Conservation (phyloP, 2,888 invertebrate genomes). For the Synanthedon vespiformis region DNA sequence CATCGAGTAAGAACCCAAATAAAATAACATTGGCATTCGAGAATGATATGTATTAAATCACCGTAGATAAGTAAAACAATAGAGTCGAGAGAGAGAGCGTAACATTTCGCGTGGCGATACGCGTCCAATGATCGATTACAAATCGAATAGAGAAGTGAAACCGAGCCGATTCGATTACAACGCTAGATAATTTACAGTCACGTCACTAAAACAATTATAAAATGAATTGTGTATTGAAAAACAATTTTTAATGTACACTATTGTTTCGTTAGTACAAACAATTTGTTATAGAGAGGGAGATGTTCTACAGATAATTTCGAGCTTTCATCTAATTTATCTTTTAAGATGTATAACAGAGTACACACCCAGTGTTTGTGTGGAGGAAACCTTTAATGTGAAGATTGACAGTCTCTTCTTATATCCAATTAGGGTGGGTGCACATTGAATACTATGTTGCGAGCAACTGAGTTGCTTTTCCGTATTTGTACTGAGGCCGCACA, state of each 20-base stretch:
- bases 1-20: slow-evolving; percentile 33
- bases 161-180: slow-evolving; percentile 15
- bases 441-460: no score
- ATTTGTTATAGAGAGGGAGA: no score
- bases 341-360: no score
- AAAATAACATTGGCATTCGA: slow-evolving; percentile 18
- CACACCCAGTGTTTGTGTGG: no score
- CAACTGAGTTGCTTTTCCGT: no score
- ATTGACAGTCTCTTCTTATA: no score
- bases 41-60: slow-evolving; percentile 30
- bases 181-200: slow-evolving; percentile 16
- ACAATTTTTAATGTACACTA: slow-evolving; percentile 1
- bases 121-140: slow-evolving; percentile 37
- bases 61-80: slow-evolving; percentile 43
- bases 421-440: no score
- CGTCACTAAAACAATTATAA: slow-evolving; percentile 19
- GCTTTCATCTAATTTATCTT: no score
- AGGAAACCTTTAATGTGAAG: no score
- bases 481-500: no score
- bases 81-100: slow-evolving; percentile 57
- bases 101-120: slow-evolving; percentile 12
- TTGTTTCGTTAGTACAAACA: background rate
- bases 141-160: slow-evolving; percentile 34
- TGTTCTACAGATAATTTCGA: no score
- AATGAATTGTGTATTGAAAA: slow-evolving; percentile 10